These are phyloP conservation scores for Spisula solida DNA, from an alignment of 2,888 invertebrate species.

Conservation along the genomic window DNA sequence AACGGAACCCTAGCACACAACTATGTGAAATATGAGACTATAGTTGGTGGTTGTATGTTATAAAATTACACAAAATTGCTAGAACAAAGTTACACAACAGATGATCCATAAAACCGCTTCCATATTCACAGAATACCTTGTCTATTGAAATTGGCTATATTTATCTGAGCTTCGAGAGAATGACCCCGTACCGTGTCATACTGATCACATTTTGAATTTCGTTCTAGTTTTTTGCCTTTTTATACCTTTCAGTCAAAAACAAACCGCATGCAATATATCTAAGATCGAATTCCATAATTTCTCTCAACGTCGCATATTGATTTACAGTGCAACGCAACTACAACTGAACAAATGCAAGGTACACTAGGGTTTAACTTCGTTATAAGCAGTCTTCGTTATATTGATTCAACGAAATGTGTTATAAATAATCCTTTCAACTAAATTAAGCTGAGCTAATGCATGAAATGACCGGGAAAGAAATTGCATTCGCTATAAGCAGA, in stretches of 20 bases:
- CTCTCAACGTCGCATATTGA: neutral
- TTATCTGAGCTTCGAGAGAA: neutral
- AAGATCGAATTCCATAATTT: neutral
- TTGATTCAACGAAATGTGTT: too few relatives aligned
- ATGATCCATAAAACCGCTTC: neutral
- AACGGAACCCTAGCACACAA: neutral
- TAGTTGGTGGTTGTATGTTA: neutral
- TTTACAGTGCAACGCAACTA: too few relatives aligned
- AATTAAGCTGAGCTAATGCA: too few relatives aligned
- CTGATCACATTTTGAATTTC: neutral
- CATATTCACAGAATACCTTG: neutral
- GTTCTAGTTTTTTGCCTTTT: neutral
- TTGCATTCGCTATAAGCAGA: too few relatives aligned
- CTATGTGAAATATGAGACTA: neutral
- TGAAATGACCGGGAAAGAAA: too few relatives aligned
- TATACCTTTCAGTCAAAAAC: neutral
- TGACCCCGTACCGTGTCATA: neutral
- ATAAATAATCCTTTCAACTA: too few relatives aligned
- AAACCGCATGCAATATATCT: neutral
- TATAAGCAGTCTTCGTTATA: too few relatives aligned
- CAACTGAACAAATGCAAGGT: too few relatives aligned
- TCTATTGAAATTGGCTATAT: neutral
- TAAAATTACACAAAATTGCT: constrained; percentile 22
- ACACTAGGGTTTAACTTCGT: too few relatives aligned
- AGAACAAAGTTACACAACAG: neutral